Evolutionary conservation across 2,888 invertebrate species (phyloP).

Genomic region (Metalampra italica): DNA sequence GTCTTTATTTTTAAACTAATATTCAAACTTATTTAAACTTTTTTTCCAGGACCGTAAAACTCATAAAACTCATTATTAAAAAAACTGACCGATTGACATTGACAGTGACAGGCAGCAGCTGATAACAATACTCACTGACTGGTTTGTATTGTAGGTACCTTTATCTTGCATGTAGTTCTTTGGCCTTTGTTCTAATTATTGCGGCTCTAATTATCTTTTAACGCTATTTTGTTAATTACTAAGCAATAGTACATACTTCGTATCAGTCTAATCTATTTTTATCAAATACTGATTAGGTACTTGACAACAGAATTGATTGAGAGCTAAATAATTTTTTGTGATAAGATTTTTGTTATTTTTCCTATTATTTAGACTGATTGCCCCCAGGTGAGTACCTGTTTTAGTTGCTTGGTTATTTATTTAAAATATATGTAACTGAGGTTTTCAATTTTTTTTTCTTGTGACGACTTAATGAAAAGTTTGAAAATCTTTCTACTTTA

Average conservation of each 20-base stretch:
- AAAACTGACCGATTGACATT: too few species aligned
- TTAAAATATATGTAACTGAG: not conserved
- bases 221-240: not conserved
- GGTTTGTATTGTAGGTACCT: not conserved
- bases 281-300: not conserved
- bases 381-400: not conserved
- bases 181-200: constrained; percentile 17
- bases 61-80: too few species aligned
- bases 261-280: not conserved
- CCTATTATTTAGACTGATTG: not conserved
- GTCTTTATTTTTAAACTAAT: too few species aligned
- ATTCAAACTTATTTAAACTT: too few species aligned
- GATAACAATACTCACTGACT: too few species aligned
- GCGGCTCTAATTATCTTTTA: constrained; percentile 2
- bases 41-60: too few species aligned
- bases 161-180: not conserved
- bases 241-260: not conserved
- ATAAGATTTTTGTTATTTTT: not conserved
- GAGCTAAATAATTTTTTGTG: not conserved
- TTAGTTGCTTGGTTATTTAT: not conserved
- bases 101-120: too few species aligned
- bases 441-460: too few species aligned
- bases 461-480: too few species aligned
- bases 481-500: too few species aligned
- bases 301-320: constrained; percentile 14